A percentile compares a stretch with the other conserved stretches of the same genome.
phyloP scores from a whole-genome alignment of 1,140 invertebrate genomes.

The Geopemphigus sp. region DNA sequence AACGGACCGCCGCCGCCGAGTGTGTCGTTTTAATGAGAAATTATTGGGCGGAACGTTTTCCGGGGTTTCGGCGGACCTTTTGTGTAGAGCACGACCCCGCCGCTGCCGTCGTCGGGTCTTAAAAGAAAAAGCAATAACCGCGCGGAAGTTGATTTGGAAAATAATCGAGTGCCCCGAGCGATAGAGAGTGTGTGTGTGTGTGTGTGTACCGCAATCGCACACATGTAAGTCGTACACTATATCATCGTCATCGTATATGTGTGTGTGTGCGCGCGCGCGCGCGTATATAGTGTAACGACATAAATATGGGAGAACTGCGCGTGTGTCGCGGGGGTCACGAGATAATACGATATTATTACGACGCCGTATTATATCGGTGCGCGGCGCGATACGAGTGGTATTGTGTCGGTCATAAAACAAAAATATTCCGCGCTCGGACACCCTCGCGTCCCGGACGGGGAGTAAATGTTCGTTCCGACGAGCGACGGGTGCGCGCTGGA shows the following conservation, averaged over 20 bases:
- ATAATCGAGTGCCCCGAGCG: conserved; percentile 33
- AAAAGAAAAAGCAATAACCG: conserved; percentile 43
- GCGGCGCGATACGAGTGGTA: neutral
- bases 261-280: neutral
- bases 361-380: too few relatives aligned
- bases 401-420: conserved; percentile 7
- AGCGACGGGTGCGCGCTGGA: too few relatives aligned
- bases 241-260: neutral
- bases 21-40: conserved; percentile 43
- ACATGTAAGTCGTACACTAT: neutral
- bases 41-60: conserved; percentile 48
- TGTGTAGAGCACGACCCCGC: conserved; percentile 41
- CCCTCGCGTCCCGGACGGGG: too few relatives aligned
- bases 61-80: conserved; percentile 28
- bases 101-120: neutral
- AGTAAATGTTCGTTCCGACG: too few relatives aligned
- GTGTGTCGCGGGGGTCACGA: too few relatives aligned
- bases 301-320: too few relatives aligned
- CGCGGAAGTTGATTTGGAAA: conserved; percentile 44
- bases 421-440: neutral
- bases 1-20: neutral
- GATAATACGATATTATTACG: too few relatives aligned
- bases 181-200: too few relatives aligned
- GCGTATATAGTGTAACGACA: neutral
- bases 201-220: too few relatives aligned